phyloP scores from a whole-genome alignment of 2,113 vertebrate species.

The Manacus vitellinus region DNA sequence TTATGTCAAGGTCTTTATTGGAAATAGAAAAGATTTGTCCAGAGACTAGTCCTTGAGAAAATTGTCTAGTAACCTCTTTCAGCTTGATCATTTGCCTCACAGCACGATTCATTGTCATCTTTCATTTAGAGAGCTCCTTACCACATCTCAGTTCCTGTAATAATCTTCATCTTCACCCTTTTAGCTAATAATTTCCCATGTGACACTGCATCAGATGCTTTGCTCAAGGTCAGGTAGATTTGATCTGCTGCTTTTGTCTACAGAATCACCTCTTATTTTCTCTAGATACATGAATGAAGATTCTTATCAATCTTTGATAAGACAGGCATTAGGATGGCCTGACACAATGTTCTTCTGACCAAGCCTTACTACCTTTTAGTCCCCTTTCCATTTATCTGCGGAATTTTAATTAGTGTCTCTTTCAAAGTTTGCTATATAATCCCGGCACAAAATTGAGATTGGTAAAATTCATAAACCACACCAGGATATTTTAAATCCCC shows the following conservation, averaged over 20 bases:
- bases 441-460: background rate
- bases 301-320: constrained; percentile 26
- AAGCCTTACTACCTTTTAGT: background rate
- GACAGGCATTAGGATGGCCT: background rate
- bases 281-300: background rate
- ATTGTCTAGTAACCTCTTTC: constrained; percentile 8
- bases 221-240: constrained; percentile 33
- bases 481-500: background rate
- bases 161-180: background rate
- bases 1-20: background rate
- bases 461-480: background rate
- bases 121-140: constrained; percentile 8
- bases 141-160: constrained; percentile 7
- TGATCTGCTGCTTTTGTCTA: background rate
- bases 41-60: constrained; percentile 15
- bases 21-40: constrained; percentile 9
- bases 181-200: constrained; percentile 36
- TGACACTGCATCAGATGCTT: background rate
- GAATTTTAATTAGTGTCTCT: constrained; percentile 1
- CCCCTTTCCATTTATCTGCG: background rate
- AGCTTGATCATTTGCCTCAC: constrained; percentile 28
- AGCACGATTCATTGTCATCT: constrained; percentile 6
- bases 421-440: background rate
- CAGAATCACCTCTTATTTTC: background rate
- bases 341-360: background rate